A percentile compares a stretch with the other conserved stretches of the same genome.
phyloP scores from a whole-genome alignment of 2,888 invertebrate species.

The Diabrotica balteata region DNA sequence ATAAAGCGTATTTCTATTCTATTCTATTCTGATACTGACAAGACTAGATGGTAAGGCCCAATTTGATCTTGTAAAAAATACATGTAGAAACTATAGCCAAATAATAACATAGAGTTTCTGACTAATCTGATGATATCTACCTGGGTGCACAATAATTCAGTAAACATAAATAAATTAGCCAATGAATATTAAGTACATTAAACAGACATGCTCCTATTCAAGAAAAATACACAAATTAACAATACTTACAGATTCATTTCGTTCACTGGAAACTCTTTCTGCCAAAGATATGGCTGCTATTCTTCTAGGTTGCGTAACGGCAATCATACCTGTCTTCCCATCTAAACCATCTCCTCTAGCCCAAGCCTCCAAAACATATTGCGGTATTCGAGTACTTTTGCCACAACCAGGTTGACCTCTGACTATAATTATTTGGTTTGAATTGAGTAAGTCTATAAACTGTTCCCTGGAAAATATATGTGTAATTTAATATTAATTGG shows the following conservation, averaged over 20 bases:
- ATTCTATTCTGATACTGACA: too few species aligned
- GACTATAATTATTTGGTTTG: conserved; percentile 66
- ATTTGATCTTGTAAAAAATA: too few species aligned
- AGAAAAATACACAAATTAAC: neutral
- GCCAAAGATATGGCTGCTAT: conserved; percentile 75
- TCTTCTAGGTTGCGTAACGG: conserved; percentile 73
- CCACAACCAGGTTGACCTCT: conserved; percentile 79
- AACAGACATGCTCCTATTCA: too few species aligned
- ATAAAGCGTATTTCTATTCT: too few species aligned
- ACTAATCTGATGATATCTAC: too few species aligned
- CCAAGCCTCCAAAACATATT: conserved; percentile 66
- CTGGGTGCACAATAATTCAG: too few species aligned
- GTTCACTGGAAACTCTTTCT: conserved; percentile 69
- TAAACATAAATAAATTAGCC: too few species aligned
- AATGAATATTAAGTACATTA: too few species aligned
- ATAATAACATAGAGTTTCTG: too few species aligned
- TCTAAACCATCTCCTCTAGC: conserved; percentile 48
- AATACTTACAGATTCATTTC: conserved; percentile 65
- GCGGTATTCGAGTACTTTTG: conserved; percentile 76
- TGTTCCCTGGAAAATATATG: conserved; percentile 52
- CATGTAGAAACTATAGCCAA: too few species aligned
- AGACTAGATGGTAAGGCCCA: too few species aligned
- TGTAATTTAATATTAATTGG: too few species aligned
- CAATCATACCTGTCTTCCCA: conserved; percentile 64
- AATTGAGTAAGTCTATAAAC: conserved; percentile 63